Percentiles rank a stretch among this genome's conserved stretches.
phyloP scores from a whole-genome alignment of 2,797 vertebrate genomes.

The Lepilemur ruficaudatus region DNA sequence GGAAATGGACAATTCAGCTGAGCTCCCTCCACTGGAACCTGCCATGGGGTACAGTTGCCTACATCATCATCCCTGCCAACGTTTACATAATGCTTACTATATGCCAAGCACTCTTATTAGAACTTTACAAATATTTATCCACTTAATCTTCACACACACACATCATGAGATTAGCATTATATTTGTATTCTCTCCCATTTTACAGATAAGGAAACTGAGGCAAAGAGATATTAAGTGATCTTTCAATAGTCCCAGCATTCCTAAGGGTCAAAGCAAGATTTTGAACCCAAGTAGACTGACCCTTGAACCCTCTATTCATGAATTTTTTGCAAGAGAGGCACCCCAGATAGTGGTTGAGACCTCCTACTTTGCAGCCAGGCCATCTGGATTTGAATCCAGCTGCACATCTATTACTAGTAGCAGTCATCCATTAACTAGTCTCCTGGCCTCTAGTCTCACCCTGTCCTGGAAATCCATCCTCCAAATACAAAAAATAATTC shows the following conservation, averaged over 20 bases:
- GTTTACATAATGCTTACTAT: background rate
- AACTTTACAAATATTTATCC: background rate
- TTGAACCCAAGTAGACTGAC: background rate
- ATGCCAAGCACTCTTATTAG: background rate
- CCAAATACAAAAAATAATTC: background rate
- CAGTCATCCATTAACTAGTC: background rate
- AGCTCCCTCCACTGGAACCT: background rate
- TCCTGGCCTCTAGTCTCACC: background rate
- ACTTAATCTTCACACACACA: background rate
- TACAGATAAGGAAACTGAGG: background rate
- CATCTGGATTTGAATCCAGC: background rate
- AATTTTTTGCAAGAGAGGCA: background rate
- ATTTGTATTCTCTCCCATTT: background rate
- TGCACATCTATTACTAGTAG: background rate
- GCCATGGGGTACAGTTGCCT: background rate
- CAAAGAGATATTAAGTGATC: background rate
- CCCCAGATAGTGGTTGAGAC: background rate
- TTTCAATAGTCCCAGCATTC: background rate
- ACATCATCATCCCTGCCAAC: background rate
- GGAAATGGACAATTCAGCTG: constrained; percentile 14
- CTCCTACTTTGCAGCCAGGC: background rate
- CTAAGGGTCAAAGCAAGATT: background rate
- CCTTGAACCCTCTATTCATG: background rate
- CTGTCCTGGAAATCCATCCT: background rate
- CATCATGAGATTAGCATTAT: background rate